Evolutionary conservation across 2,113 vertebrate species (phyloP).

Genomic region (Atractosteus spatula): DNA sequence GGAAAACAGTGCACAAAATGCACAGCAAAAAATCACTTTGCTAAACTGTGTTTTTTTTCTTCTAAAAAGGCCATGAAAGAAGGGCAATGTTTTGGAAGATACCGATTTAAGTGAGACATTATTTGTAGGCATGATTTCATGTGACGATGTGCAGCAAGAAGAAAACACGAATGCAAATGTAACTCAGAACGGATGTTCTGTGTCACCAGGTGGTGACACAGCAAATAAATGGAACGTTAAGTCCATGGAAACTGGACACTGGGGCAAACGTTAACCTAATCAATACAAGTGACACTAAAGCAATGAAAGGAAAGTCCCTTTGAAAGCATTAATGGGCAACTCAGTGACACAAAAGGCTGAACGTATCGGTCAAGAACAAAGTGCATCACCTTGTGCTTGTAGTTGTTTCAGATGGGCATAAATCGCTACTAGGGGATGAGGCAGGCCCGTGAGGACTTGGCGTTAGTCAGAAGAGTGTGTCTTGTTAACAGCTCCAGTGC

Average conservation of each 20-base stretch:
- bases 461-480: no score
- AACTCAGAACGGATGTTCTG: no score
- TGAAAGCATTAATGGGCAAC: neutral
- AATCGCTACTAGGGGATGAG: slow-evolving; percentile 1
- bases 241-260: neutral
- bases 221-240: slow-evolving; percentile 1
- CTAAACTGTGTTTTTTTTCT: neutral
- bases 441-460: no score
- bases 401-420: slow-evolving; percentile 13
- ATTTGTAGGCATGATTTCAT: no score
- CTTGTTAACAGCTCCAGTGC: no score
- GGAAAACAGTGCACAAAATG: slow-evolving; percentile 12
- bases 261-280: slow-evolving; percentile 31
- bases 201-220: neutral
- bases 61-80: neutral
- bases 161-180: no score
- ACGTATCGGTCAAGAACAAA: slow-evolving; percentile 10
- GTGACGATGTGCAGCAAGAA: no score
- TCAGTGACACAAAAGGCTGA: slow-evolving; percentile 3
- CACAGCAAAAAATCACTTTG: slow-evolving; percentile 15
- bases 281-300: slow-evolving; percentile 1
- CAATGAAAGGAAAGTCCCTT: slow-evolving; percentile 9
- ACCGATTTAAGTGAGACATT: no score
- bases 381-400: slow-evolving; percentile 15
- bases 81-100: no score